Evolutionary conservation across 2,113 vertebrate species (phyloP), one percentile per base, ranked within the genome.

Genomic region (Hiodon tergisus): DNA sequence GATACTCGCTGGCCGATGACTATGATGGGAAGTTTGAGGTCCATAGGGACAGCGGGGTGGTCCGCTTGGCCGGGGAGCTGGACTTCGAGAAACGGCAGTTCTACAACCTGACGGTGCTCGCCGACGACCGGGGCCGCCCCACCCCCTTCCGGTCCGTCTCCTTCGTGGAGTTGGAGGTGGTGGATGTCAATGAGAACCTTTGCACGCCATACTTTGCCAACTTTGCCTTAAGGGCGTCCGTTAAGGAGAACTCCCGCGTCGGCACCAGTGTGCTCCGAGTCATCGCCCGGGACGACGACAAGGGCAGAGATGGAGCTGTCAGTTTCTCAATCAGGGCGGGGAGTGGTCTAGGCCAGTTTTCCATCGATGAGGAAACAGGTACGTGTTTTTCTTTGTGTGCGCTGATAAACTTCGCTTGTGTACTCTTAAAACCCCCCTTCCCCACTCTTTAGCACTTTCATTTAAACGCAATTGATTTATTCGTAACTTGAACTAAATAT

Each of bases 331-430:
- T 99, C 78, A 91, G 92, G 77, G 94, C 94, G 57, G 96, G 95
- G 83, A 98, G 93, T 31, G 96, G 95, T 14, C 91, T 98, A 47
- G 96, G 95, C 74, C 91, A 93, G 76, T 98, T 99, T 88, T 93
- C 87, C 79, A 95, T 98, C 50, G 96, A 98, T 63, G 95, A 98
- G 80, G 96, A 99, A 88, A 98, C 95, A 7, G 97, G 97, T 99
- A 92, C 88, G 94, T 90, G 4, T 58, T 63, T 55, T 71, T 46
- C 51, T 6, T 75, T 67, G 53, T 67, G 48, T 53, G 59, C 6
- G 6, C 47, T 52, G 47, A 63, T 51, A 6, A 51, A 60, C 4
- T 53, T 69, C 48, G 7, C 16, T 2, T 51, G 14, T 51, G 16
- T 51, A 5, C 47, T 6, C 47, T 6, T n/a, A 68, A 68, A 3